Evolutionary conservation across 2,797 vertebrate genomes (phyloP), one percentile per base, ranked within the genome.

Genomic region (Onychomys arenicola): DNA sequence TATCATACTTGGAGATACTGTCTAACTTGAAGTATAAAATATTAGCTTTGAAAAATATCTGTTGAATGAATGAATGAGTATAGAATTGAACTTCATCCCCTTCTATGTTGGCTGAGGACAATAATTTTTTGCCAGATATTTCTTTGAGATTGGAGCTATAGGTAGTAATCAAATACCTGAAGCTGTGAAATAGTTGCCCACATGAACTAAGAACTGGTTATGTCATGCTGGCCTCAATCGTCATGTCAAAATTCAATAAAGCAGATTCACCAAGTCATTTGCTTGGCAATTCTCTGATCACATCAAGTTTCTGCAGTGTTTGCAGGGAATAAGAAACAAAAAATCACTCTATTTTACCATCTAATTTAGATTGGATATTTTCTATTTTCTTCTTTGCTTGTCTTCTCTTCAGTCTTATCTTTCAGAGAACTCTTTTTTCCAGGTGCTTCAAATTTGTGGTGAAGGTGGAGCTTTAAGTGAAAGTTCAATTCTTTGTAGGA

Each of bases 141-240:
- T 57, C 65, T 84, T 90, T 57, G 91, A 91, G 57, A 91, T 57
- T 85, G 86, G 90, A 73, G 19, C 80, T 93, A 77, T 71, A 84
- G 69, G 71, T 69, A 40, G 40, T 73, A 63, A 91, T 94, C 83
- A 90, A 80, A 37, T 29, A 3, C 10, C 57, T 87, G 21, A 76
- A 94, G 84, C 88, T 96, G 29, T 83, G 89, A 80, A 29, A 81
- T 37, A 95, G 91, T 27, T 19, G 7, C 2, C 65, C 40, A 1
- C 14, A 16, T 57, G 85, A 94, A 37, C 86, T 82, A 57, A 65
- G 52, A 84, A 52, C 59, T 12, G 11, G 71, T 43, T 69, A 49
- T 23, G 17, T 91, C 89, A 95, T 90, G 57, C 85, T 93, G 96
- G 69, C 83, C 76, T 96, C 94, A 92, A 57, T 13, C 63, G 69